A percentile compares a stretch with the other conserved stretches of the same genome.
These are phyloP conservation scores for Oryzias melastigma DNA, from an alignment of 2,113 vertebrate genomes.

Conservation along the genomic window DNA sequence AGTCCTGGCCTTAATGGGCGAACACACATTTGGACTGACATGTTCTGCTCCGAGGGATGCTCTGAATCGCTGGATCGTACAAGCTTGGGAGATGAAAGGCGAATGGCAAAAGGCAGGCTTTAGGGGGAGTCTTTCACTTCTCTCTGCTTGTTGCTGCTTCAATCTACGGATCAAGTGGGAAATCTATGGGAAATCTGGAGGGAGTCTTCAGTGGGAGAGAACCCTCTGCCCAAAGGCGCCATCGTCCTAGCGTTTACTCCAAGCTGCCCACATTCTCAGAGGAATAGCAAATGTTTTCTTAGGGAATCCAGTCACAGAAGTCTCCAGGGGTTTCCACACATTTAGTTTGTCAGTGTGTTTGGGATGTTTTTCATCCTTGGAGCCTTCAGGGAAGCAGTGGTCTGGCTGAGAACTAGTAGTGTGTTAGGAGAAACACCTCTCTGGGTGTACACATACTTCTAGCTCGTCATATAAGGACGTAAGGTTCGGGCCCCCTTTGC, in stretches of 20 bases:
- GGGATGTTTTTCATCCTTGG: slow-evolving; percentile 78
- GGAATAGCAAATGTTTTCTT: slow-evolving; percentile 65
- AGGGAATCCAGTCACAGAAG: slow-evolving; percentile 66
- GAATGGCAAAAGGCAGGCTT: slow-evolving; percentile 35
- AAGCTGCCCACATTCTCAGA: slow-evolving; percentile 62
- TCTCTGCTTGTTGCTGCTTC: slow-evolving; percentile 25
- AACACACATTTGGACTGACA: slow-evolving; percentile 16
- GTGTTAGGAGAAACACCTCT: slow-evolving; percentile 46
- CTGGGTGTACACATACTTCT: slow-evolving; percentile 35
- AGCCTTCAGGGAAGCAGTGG: slow-evolving; percentile 75
- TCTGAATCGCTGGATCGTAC: slow-evolving; percentile 23
- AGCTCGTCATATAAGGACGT: too few species aligned
- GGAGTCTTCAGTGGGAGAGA: slow-evolving; percentile 9
- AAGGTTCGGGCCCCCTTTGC: too few species aligned
- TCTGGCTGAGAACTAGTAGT: slow-evolving; percentile 65
- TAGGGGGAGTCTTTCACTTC: slow-evolving; percentile 24
- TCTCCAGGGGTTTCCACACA: slow-evolving; percentile 65
- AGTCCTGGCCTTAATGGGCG: slow-evolving; percentile 42
- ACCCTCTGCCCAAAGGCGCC: slow-evolving; percentile 20
- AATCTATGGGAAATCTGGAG: slow-evolving; percentile 16
- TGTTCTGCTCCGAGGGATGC: background rate
- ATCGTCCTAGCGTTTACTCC: slow-evolving; percentile 10
- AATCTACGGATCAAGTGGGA: slow-evolving; percentile 42
- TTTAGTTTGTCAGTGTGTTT: slow-evolving; percentile 37
- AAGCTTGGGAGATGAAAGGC: slow-evolving; percentile 37